phyloP scores from a whole-genome alignment of 2,797 vertebrate genomes.

The Columba guinea region DNA sequence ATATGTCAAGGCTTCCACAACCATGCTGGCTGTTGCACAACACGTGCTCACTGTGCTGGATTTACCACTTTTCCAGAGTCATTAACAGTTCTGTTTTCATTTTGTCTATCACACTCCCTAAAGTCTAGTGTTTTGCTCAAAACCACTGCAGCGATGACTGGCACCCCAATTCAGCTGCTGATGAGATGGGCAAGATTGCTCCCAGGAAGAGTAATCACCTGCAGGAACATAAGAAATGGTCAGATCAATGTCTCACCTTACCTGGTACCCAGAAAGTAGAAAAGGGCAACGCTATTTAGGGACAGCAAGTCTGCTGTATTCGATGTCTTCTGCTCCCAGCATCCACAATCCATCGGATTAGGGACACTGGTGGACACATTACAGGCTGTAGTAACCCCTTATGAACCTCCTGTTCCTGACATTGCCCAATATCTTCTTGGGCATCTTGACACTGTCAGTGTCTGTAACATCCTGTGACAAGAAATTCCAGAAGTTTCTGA shows the following conservation, averaged over 20 bases:
- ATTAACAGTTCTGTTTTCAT: neutral
- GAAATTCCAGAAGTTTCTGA: neutral
- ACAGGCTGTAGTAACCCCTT: neutral
- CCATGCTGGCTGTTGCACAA: neutral
- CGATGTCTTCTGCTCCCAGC: neutral
- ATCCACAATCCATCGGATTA: neutral
- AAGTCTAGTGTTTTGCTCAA: neutral
- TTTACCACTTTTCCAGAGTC: neutral
- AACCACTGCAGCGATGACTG: neutral
- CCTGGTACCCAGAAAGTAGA: neutral
- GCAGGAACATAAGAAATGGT: neutral
- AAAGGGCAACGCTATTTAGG: neutral
- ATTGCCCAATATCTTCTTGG: neutral
- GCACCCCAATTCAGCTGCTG: neutral
- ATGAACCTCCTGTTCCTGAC: neutral
- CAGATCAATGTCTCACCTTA: neutral
- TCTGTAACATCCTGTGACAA: neutral
- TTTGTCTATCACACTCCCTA: neutral
- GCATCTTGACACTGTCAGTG: neutral
- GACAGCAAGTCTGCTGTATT: accelerated
- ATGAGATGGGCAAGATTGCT: accelerated
- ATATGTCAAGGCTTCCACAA: neutral
- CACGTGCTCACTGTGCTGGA: accelerated
- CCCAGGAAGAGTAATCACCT: neutral
- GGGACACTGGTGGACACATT: neutral